Evolutionary conservation across 2,888 invertebrate species (phyloP).

Genomic region (Neoitamus cyanurus): DNA sequence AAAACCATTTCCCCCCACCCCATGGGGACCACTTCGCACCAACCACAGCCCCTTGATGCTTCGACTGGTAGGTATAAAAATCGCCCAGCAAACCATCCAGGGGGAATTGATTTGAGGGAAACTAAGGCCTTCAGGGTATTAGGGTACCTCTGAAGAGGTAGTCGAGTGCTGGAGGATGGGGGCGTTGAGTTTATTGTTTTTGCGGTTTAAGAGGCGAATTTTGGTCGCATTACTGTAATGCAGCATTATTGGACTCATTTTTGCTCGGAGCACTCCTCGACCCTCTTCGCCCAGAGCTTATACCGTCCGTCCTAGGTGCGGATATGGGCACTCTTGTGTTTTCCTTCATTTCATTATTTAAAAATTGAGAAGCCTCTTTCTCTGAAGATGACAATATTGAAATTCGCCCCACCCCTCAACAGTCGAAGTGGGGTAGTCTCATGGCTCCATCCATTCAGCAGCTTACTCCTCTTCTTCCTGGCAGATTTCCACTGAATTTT

Average conservation of each 20-base stretch:
- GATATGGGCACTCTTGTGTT: neutral
- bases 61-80: neutral
- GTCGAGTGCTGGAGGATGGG: neutral
- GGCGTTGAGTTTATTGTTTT: neutral
- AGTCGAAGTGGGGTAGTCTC: neutral
- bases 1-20: neutral
- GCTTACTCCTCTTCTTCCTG: neutral
- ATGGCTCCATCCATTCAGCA: neutral
- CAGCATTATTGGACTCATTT: neutral
- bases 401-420: neutral
- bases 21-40: no score
- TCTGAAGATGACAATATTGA: slow-evolving; percentile 4
- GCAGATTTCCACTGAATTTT: slow-evolving; percentile 10
- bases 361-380: neutral
- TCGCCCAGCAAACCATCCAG: neutral
- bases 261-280: no score
- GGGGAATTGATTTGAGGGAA: neutral
- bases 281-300: neutral
- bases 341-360: slow-evolving; percentile 8
- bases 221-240: neutral
- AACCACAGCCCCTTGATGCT: neutral
- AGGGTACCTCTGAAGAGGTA: neutral
- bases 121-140: neutral
- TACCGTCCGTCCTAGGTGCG: neutral
- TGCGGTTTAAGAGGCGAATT: neutral